These are phyloP conservation scores for Phodopus roborovskii DNA, from an alignment of 2,113 vertebrate genomes.

Conservation along the genomic window DNA sequence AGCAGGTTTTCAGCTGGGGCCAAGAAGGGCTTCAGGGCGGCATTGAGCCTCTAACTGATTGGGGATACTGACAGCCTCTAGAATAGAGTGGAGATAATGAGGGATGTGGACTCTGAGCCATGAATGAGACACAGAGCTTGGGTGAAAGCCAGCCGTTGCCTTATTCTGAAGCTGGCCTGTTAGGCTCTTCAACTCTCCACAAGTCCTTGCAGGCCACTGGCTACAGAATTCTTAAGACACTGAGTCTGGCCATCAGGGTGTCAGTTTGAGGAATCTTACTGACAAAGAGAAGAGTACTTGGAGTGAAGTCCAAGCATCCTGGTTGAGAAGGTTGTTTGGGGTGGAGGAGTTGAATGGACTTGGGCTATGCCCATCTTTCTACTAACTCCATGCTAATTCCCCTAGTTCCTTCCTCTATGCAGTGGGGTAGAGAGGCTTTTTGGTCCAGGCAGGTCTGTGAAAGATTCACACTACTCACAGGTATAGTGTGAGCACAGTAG, in stretches of 20 bases:
- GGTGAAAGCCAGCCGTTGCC: neutral
- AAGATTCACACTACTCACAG: accelerated
- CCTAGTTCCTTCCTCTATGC: neutral
- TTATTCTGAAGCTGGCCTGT: too few species aligned
- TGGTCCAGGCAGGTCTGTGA: neutral
- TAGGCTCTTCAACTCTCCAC: neutral
- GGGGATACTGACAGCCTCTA: too few species aligned
- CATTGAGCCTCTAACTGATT: neutral
- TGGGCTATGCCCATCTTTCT: neutral
- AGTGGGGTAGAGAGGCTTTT: neutral
- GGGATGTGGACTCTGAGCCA: neutral
- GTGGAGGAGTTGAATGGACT: neutral
- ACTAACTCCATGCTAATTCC: neutral
- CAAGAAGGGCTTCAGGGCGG: too few species aligned
- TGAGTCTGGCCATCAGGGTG: neutral
- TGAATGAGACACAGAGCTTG: neutral
- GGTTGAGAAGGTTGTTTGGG: neutral
- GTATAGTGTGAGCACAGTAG: accelerated
- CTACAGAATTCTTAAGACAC: neutral
- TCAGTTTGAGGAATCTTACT: neutral
- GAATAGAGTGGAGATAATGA: neutral
- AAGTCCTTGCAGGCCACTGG: neutral
- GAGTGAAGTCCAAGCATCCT: neutral
- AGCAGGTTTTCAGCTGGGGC: neutral
- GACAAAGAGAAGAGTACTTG: neutral